Percentiles rank a stretch among this genome's conserved stretches.
Conservation (phyloP, 2,113 vertebrate genomes). For the Pampusana beccarii region DNA sequence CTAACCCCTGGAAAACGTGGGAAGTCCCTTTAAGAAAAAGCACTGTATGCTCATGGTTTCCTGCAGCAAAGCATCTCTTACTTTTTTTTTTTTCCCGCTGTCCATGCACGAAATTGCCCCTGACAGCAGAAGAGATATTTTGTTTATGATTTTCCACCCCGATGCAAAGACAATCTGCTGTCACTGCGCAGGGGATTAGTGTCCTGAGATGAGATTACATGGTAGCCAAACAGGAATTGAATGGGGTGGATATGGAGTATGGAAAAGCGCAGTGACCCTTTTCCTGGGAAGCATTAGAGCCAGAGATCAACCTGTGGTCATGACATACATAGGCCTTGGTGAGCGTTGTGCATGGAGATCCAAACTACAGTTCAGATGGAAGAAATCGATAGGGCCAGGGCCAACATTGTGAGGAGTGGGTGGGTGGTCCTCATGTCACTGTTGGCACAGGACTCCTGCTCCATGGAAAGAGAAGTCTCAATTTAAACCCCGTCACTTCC, state of each 20-base stretch:
- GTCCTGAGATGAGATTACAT: slow-evolving; percentile 64
- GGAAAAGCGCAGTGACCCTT: slow-evolving; percentile 35
- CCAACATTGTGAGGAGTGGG: background rate
- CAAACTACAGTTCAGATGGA: background rate
- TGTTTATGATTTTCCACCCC: slow-evolving; percentile 43
- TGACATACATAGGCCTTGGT: background rate
- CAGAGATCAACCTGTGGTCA: slow-evolving; percentile 9
- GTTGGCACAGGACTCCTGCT: background rate
- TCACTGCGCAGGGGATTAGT: slow-evolving; percentile 57
- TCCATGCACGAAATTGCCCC: background rate
- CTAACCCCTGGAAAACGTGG: background rate
- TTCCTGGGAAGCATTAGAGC: slow-evolving; percentile 14
- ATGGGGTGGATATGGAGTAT: background rate
- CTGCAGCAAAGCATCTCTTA: background rate
- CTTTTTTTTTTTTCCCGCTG: background rate
- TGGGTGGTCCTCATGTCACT: background rate
- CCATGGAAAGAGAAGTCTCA: background rate
- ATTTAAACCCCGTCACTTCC: background rate
- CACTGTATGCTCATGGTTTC: fast-evolving
- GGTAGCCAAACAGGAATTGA: slow-evolving; percentile 50
- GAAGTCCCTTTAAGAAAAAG: background rate
- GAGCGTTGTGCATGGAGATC: background rate
- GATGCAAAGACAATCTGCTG: slow-evolving; percentile 56
- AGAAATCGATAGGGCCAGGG: background rate
- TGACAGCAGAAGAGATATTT: background rate